phyloP scores from a whole-genome alignment of 2,888 invertebrate genomes.

The Tromatobia lineatoria region DNA sequence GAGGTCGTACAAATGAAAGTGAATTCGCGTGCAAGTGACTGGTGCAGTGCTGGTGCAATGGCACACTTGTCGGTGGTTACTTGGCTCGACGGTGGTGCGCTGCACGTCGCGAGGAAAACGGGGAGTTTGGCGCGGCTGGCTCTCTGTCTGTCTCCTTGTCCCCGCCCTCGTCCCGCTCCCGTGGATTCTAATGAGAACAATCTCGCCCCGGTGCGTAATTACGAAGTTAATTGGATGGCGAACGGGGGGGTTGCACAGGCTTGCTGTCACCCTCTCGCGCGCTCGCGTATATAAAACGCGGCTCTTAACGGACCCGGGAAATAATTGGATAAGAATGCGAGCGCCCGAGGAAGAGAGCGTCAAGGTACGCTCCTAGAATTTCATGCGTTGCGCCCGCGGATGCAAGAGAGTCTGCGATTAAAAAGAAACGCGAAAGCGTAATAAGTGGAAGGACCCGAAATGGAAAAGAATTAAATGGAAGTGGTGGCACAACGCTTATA shows the following conservation, averaged over 20 bases:
- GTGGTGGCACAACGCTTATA: background rate
- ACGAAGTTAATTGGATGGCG: conserved; percentile 79
- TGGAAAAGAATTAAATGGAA: conserved; percentile 32
- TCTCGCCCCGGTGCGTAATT: conserved; percentile 76
- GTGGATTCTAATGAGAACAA: conserved; percentile 78
- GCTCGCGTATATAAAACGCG: conserved; percentile 53
- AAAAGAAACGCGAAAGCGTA: conserved; percentile 1
- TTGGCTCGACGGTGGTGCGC: background rate
- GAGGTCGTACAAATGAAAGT: conserved; percentile 6
- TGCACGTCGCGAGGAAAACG: background rate
- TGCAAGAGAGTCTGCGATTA: conserved; percentile 6
- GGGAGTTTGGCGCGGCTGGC: conserved; percentile 18
- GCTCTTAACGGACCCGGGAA: conserved; percentile 71
- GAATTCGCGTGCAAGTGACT: conserved; percentile 53
- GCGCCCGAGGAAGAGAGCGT: conserved; percentile 38
- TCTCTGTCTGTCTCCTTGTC: conserved; percentile 48
- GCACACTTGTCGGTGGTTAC: conserved; percentile 38
- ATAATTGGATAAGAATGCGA: conserved; percentile 76
- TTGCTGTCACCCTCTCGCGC: conserved; percentile 40
- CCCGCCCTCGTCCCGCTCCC: conserved; percentile 61
- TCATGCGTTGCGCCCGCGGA: conserved; percentile 37
- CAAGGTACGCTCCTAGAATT: conserved; percentile 47
- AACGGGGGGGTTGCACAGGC: conserved; percentile 63
- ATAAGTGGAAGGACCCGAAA: conserved; percentile 16
- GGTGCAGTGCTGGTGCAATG: conserved; percentile 32